Evolutionary conservation across 2,888 invertebrate genomes (phyloP).

Genomic region (Idaea dimidiata): DNA sequence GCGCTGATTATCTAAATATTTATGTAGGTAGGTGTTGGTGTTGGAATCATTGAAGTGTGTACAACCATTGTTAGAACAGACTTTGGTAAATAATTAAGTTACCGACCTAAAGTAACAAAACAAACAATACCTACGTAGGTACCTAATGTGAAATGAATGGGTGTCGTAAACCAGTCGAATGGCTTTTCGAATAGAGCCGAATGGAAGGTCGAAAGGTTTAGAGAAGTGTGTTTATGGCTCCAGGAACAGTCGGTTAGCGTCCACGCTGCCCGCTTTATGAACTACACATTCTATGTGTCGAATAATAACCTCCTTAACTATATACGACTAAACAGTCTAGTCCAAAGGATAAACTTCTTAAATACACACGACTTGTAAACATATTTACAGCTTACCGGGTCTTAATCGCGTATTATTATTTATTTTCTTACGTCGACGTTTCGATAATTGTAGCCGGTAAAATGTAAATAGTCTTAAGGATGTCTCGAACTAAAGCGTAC

Average conservation of each 20-base stretch:
- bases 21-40: neutral
- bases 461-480: no score
- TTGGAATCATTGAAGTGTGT: neutral
- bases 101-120: conserved; percentile 39
- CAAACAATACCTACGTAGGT: conserved; percentile 25
- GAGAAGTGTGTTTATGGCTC: conserved; percentile 58
- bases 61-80: neutral
- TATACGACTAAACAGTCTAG: neutral
- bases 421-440: no score
- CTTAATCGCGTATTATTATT: no score
- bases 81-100: conserved; percentile 1
- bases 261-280: conserved; percentile 36
- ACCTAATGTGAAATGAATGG: conserved; percentile 59
- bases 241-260: conserved; percentile 34
- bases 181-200: conserved; percentile 59
- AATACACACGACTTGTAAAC: no score
- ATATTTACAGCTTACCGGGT: no score
- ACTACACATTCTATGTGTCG: conserved; percentile 24
- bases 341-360: neutral
- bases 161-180: conserved; percentile 59
- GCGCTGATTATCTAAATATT: neutral
- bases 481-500: no score
- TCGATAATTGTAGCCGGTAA: no score
- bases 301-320: neutral
- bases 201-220: conserved; percentile 51